Base-by-base conservation (phyloP, 37 sponge, comb jelly and placozoan genomes). In the Corticium candelabrum region DNA sequence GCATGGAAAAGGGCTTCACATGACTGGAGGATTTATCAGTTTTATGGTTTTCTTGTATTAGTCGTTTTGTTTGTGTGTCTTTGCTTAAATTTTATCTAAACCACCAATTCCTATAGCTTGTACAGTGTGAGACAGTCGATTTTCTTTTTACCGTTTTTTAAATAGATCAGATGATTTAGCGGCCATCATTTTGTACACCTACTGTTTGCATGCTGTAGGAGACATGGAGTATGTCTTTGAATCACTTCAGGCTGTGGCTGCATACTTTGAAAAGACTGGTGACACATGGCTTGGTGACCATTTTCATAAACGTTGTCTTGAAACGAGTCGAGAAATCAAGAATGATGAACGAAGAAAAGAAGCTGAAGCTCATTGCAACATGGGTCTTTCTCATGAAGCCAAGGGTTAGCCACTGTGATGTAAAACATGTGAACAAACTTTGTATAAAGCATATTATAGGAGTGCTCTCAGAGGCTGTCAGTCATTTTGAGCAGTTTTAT, bases 221-320 rank as follows among this genome's bases (percentile, higher is more conserved):
- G 86, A 93, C 68, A 38, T 89, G 39, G 90, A 87, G 2, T 41
- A 75, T 35, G 88, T 87, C 27, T 93, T 89, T 73, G 38, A 82
- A 76, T 41, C 72, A 3, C 88, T 80, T 79, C 33, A 84, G 41
- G 80, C 78, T 31, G 37, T 93, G 34, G 94, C 94, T 21, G 84
- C 82, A 74, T 82, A 87, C 77, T 93, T 93, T 82, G 90, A 89
- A 37, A 75, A 82, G 2, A 85, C 75, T 37, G 83, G 85, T 37
- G 89, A 87, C 81, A 81, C 67, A 32, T 93, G 94, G 94, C 83
- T 93, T 31, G 73, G 90, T 0, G 90, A 86, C 73, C 94, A 93
- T 79, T 93, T 93, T 79, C 83, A 93, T 68, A 33, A 81, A 32
- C 82, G 87, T 38, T 88, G 93, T 40, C 80, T 92, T 34, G 89